Percentiles rank a stretch among this genome's conserved stretches.
Evolutionary conservation across 1,140 invertebrate genomes (phyloP).

Genomic region (Cydia strobilella): DNA sequence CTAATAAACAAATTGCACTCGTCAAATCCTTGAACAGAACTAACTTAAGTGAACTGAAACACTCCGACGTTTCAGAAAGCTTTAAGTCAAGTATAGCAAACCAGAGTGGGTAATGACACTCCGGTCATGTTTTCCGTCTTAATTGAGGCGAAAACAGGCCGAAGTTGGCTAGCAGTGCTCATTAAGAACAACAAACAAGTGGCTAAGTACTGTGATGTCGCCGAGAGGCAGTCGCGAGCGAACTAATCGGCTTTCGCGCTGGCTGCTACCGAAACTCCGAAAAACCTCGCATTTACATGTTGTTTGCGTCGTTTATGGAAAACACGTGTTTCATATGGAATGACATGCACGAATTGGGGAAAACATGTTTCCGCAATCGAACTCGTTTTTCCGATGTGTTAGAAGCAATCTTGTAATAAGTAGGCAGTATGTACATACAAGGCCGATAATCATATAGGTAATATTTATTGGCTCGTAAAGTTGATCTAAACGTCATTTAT

Average conservation of each 20-base stretch:
- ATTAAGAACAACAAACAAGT: constrained; percentile 78
- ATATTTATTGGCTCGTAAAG: neutral
- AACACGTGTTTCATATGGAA: constrained; percentile 31
- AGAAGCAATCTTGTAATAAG: constrained; percentile 16
- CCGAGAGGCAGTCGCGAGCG: constrained; percentile 46
- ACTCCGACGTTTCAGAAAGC: constrained; percentile 20
- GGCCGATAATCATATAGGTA: neutral
- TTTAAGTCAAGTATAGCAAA: constrained; percentile 28
- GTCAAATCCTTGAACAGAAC: constrained; percentile 30
- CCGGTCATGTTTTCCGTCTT: constrained; percentile 72
- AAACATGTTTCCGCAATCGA: constrained; percentile 25
- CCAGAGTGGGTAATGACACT: constrained; percentile 41
- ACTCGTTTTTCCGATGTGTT: constrained; percentile 32
- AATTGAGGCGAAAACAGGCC: constrained; percentile 74
- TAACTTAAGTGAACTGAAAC: constrained; percentile 28
- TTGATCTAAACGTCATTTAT: neutral
- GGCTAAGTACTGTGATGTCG: constrained; percentile 62
- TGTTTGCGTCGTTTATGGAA: constrained; percentile 29
- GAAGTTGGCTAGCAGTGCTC: constrained; percentile 72
- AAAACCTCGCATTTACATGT: constrained; percentile 40
- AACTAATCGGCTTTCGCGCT: constrained; percentile 60
- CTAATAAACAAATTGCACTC: constrained; percentile 26
- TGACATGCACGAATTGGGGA: constrained; percentile 21
- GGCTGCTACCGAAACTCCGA: constrained; percentile 50
- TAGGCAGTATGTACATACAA: neutral